A percentile compares a stretch with the other conserved stretches of the same genome.
These are phyloP conservation scores for Mormoops blainvillei DNA, from an alignment of 2,113 vertebrate species.

Conservation along the genomic window DNA sequence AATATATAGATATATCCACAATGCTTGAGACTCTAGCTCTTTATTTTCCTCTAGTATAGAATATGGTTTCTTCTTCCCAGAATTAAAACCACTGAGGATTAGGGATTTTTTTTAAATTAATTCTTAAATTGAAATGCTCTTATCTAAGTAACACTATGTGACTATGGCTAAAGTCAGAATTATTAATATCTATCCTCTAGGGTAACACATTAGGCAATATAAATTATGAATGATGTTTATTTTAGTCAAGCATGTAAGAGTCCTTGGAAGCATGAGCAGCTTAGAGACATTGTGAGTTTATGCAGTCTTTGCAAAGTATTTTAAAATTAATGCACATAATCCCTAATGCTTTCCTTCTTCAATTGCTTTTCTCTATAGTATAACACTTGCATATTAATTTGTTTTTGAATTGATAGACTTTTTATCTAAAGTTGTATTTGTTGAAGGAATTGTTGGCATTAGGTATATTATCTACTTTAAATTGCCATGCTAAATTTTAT, in stretches of 20 bases:
- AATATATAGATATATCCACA: neutral
- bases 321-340: neutral
- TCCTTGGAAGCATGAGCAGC: neutral
- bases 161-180: neutral
- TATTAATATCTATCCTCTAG: constrained; percentile 22
- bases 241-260: neutral
- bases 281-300: neutral
- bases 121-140: neutral
- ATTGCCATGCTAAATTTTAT: neutral
- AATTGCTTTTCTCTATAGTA: neutral
- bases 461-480: neutral
- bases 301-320: neutral
- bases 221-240: constrained; percentile 50
- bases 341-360: constrained; percentile 4
- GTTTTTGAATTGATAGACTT: neutral
- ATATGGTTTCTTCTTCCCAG: constrained; percentile 14
- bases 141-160: constrained; percentile 25
- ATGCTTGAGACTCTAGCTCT: neutral
- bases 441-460: neutral
- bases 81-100: constrained; percentile 5
- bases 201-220: neutral
- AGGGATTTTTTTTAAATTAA: neutral
- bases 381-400: constrained; percentile 13
- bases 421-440: neutral
- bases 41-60: constrained; percentile 14